Evolutionary conservation across 2,888 invertebrate genomes (phyloP).

Genomic region (Drosophila mayaguana): DNA sequence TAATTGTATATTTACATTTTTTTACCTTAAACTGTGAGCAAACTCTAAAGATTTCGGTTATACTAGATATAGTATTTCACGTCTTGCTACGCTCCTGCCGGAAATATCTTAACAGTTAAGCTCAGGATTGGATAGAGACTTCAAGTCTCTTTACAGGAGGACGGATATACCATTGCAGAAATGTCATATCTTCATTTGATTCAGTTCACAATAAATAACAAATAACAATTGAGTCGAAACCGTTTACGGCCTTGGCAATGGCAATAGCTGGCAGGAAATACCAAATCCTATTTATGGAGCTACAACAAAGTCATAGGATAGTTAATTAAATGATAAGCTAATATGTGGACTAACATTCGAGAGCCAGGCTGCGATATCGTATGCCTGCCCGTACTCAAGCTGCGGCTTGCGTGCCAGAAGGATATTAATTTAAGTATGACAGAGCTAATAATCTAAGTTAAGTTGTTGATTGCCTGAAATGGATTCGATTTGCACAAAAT

Average conservation of each 20-base stretch:
- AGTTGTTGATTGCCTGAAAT: slow-evolving; percentile 55
- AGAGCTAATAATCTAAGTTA: slow-evolving; percentile 27
- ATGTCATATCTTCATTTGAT: not conserved
- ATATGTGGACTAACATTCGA: slow-evolving; percentile 17
- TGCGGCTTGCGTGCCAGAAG: slow-evolving; percentile 52
- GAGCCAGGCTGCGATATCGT: slow-evolving; percentile 44
- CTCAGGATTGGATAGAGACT: too few species aligned
- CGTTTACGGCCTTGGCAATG: not conserved
- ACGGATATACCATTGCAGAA: too few species aligned
- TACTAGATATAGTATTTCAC: too few species aligned
- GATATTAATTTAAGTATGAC: slow-evolving; percentile 47
- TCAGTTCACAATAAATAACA: not conserved
- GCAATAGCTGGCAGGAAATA: not conserved
- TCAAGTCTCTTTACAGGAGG: too few species aligned
- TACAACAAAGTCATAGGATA: not conserved
- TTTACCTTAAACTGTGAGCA: too few species aligned
- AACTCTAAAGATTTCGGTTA: too few species aligned
- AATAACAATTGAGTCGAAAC: not conserved
- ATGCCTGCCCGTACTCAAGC: not conserved
- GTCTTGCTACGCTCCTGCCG: too few species aligned
- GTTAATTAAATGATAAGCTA: slow-evolving; percentile 36
- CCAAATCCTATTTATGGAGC: not conserved
- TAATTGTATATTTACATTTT: too few species aligned
- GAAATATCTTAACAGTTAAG: too few species aligned
- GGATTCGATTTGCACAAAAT: slow-evolving; percentile 44